Evolutionary conservation across 2,113 vertebrate species (phyloP).

Genomic region (Daphoenositta chrysoptera): DNA sequence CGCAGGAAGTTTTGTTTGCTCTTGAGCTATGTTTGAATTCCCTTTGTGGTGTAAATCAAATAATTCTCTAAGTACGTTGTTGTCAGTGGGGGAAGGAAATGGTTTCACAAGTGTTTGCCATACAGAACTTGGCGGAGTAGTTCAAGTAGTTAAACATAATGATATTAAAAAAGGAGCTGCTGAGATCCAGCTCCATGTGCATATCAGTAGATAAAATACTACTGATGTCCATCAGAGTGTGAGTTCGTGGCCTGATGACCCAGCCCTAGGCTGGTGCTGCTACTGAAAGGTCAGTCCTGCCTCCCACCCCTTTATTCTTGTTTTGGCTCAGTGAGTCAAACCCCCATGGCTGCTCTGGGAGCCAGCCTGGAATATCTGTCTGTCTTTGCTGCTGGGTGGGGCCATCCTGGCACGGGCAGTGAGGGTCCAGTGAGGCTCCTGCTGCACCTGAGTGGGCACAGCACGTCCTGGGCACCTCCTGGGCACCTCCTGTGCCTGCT

Average conservation of each 20-base stretch:
- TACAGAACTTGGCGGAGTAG: conserved; percentile 30
- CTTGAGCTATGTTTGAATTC: background rate
- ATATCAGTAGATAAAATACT: background rate
- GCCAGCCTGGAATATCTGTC: background rate
- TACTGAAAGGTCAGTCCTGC: background rate
- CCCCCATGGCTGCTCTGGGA: background rate
- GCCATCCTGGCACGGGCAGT: rapidly evolving
- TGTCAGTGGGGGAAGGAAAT: conserved; percentile 38
- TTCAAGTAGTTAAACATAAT: background rate
- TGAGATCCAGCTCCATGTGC: rapidly evolving
- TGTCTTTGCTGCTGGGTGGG: background rate
- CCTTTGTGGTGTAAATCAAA: conserved; percentile 35
- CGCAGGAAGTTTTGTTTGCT: conserved; percentile 16
- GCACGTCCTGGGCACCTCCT: background rate
- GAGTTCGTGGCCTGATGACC: background rate
- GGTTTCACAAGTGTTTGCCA: conserved; percentile 41
- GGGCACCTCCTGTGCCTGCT: background rate
- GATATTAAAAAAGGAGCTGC: background rate
- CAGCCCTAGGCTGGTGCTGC: background rate
- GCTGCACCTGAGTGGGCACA: background rate
- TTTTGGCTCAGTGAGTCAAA: background rate
- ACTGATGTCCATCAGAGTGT: background rate
- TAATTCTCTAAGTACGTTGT: background rate
- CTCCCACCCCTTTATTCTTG: background rate
- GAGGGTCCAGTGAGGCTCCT: background rate